Evolutionary conservation across 2,113 vertebrate genomes (phyloP).

Genomic region (Siniperca knerii): DNA sequence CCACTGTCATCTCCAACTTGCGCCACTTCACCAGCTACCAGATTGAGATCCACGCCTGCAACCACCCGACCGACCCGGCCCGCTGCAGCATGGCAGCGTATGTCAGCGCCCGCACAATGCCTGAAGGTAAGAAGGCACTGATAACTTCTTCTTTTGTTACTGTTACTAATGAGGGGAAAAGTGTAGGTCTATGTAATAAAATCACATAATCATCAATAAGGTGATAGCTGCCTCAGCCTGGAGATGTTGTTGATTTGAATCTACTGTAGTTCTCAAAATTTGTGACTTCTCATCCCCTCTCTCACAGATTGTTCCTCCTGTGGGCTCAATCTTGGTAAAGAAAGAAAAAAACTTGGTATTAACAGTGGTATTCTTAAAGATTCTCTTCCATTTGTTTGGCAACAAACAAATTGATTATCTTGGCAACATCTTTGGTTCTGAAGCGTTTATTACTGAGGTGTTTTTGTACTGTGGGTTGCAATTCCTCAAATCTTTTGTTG

Average conservation of each 20-base stretch:
- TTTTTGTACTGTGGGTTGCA: background rate
- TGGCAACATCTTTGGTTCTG: background rate
- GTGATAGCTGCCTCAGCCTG: background rate
- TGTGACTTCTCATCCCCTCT: background rate
- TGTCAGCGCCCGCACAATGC: constrained; percentile 96
- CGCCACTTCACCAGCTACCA: constrained; percentile 96
- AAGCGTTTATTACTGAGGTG: background rate
- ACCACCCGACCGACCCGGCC: constrained; percentile 83
- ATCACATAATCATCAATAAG: background rate
- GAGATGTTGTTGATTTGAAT: background rate
- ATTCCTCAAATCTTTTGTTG: background rate
- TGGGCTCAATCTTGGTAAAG: background rate
- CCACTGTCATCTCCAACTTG: constrained; percentile 91
- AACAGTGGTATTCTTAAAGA: background rate
- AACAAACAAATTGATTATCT: background rate
- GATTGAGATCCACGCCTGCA: constrained; percentile 97
- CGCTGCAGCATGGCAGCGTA: constrained; percentile 94
- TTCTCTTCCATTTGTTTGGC: background rate
- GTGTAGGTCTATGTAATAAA: background rate
- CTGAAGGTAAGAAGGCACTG: constrained; percentile 86
- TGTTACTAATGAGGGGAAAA: background rate
- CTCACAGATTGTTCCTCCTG: background rate
- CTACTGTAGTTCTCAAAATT: background rate
- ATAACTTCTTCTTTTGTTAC: background rate
- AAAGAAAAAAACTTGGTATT: background rate